phyloP scores from a whole-genome alignment of 1,140 invertebrate species.

The Drosophila ohnishii region DNA sequence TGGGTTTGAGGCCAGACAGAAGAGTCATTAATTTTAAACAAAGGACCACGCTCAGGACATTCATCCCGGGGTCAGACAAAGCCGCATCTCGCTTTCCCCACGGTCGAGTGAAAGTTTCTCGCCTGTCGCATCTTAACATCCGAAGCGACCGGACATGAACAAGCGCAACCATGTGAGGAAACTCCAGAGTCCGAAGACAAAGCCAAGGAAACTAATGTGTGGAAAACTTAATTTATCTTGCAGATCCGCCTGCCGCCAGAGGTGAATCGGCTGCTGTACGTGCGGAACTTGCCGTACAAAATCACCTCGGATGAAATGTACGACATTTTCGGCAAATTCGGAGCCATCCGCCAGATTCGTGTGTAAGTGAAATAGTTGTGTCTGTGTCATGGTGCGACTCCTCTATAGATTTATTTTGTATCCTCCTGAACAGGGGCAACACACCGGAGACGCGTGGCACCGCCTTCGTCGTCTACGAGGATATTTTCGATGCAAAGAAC shows the following conservation, averaged over 20 bases:
- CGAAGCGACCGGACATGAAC: slow-evolving; percentile 71
- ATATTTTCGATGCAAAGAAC: slow-evolving; percentile 99
- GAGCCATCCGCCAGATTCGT: slow-evolving; percentile 98
- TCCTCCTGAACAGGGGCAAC: slow-evolving; percentile 89
- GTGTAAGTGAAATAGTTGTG: slow-evolving; percentile 89
- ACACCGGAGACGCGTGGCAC: slow-evolving; percentile 99
- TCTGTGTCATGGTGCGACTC: background rate
- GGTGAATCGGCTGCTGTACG: slow-evolving; percentile 98
- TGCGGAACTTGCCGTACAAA: slow-evolving; percentile 99
- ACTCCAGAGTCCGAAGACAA: slow-evolving; percentile 26
- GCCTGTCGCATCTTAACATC: slow-evolving; percentile 62
- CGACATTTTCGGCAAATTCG: slow-evolving; percentile 99
- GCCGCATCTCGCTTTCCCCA: slow-evolving; percentile 31
- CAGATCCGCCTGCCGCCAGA: slow-evolving; percentile 98
- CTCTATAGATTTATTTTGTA: background rate
- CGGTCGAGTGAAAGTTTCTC: slow-evolving; percentile 66
- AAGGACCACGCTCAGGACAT: slow-evolving; percentile 78
- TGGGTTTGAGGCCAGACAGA: slow-evolving; percentile 74
- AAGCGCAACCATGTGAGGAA: slow-evolving; percentile 80
- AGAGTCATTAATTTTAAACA: slow-evolving; percentile 70
- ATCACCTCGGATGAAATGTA: slow-evolving; percentile 99
- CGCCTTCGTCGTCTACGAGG: slow-evolving; percentile 99
- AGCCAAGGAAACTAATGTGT: slow-evolving; percentile 23
- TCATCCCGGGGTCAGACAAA: slow-evolving; percentile 67
- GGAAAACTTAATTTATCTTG: slow-evolving; percentile 33